These are phyloP conservation scores for Nomada hirtipes DNA, from an alignment of 2,888 invertebrate species.

Conservation along the genomic window DNA sequence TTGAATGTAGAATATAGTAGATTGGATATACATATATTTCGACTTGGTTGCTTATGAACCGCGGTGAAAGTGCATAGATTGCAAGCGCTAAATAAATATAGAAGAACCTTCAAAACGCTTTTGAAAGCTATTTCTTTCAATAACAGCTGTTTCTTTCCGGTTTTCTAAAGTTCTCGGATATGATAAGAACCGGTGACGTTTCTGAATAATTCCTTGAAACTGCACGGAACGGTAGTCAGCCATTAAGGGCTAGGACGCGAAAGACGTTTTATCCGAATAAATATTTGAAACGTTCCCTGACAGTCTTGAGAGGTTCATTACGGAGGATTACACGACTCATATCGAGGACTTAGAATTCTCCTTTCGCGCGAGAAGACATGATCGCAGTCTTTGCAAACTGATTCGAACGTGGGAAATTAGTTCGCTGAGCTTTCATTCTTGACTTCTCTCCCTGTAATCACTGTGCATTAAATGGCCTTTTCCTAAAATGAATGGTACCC, in stretches of 20 bases:
- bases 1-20: not conserved
- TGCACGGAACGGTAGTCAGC: slow-evolving; percentile 47
- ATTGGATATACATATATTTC: not conserved
- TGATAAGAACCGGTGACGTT: slow-evolving; percentile 57
- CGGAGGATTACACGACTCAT: slow-evolving; percentile 80
- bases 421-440: slow-evolving; percentile 66
- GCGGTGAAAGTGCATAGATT: not conserved
- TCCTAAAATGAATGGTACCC: slow-evolving; percentile 13
- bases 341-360: slow-evolving; percentile 80
- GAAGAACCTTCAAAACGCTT: slow-evolving; percentile 30
- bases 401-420: slow-evolving; percentile 77
- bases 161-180: slow-evolving; percentile 39
- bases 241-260: slow-evolving; percentile 67
- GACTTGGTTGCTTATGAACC: not conserved
- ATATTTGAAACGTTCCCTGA: slow-evolving; percentile 78
- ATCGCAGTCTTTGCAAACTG: slow-evolving; percentile 75
- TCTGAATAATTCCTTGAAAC: slow-evolving; percentile 66
- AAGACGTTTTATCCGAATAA: slow-evolving; percentile 75
- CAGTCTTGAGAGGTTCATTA: slow-evolving; percentile 81
- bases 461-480: slow-evolving; percentile 1
- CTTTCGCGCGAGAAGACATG: slow-evolving; percentile 70
- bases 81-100: not conserved
- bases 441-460: slow-evolving; percentile 39
- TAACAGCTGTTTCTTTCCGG: slow-evolving; percentile 33
- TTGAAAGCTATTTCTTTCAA: slow-evolving; percentile 34